Evolutionary conservation across 2,888 invertebrate species (phyloP).

Genomic region (Mycogona germanica): DNA sequence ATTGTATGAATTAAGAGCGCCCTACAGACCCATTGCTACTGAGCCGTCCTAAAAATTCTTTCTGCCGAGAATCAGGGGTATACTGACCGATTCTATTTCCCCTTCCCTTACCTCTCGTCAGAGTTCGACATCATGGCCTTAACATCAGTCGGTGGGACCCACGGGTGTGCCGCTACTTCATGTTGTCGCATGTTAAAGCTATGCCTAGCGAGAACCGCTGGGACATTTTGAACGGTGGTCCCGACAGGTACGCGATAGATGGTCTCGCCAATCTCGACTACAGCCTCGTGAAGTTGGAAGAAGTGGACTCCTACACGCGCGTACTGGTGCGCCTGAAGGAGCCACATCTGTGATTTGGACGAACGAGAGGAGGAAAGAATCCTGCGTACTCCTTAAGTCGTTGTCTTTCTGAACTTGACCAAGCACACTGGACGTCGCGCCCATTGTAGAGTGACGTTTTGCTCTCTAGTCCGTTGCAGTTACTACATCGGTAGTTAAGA

Average conservation of each 20-base stretch:
- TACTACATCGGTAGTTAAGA: no score
- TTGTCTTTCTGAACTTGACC: no score
- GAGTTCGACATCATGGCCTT: conserved; percentile 4
- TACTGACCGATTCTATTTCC: no score
- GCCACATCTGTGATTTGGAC: neutral
- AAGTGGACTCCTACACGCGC: conserved; percentile 2
- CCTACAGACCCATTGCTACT: no score
- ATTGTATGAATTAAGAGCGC: no score
- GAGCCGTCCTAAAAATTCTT: no score
- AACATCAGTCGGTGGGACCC: conserved; percentile 52
- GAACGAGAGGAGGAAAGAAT: no score
- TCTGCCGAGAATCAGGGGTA: no score
- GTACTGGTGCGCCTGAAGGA: conserved; percentile 11
- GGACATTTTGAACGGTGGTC: neutral
- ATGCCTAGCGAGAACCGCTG: neutral
- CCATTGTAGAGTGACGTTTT: no score
- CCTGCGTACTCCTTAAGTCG: neutral
- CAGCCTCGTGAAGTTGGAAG: neutral
- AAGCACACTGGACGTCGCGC: no score
- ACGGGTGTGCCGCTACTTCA: conserved; percentile 48
- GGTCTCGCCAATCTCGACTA: conserved; percentile 10
- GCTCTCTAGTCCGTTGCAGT: no score
- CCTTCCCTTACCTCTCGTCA: no score
- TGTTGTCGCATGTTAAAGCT: conserved; percentile 50
- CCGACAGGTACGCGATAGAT: neutral